A percentile compares a stretch with the other conserved stretches of the same genome.
Conservation (phyloP, 2,113 vertebrate genomes). For the Calyptomena viridis region DNA sequence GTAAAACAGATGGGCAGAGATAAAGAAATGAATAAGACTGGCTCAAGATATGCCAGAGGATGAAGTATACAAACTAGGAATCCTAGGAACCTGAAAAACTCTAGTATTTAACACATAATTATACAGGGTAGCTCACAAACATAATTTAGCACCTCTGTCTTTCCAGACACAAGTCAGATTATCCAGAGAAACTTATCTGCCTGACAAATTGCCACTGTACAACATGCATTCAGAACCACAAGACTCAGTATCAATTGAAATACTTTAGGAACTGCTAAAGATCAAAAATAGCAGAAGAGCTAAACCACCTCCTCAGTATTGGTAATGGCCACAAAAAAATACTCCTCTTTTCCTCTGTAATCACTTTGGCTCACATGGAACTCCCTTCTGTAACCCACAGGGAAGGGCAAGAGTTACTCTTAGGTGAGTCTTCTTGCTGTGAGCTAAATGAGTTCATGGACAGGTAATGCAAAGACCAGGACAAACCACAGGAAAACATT, state of each 20-base stretch:
- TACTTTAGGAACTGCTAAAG: background rate
- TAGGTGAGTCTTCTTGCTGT: accelerated
- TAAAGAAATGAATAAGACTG: background rate
- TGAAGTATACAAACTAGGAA: background rate
- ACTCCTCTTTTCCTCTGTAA: background rate
- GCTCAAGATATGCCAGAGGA: background rate
- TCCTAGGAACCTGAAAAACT: background rate
- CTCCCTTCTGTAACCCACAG: background rate
- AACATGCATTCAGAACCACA: background rate
- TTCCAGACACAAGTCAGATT: background rate
- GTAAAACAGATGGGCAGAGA: background rate
- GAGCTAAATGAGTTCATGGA: background rate
- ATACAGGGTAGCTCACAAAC: background rate
- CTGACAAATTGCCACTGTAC: background rate
- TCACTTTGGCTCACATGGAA: background rate
- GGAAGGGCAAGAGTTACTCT: background rate
- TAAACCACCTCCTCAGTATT: too few relatives aligned
- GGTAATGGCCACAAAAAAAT: background rate
- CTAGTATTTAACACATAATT: background rate
- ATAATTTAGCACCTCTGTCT: background rate
- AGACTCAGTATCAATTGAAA: background rate
- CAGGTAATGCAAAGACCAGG: background rate
- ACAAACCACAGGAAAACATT: background rate
- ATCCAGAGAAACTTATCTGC: background rate
- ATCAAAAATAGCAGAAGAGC: background rate